Evolutionary conservation across 2,113 vertebrate genomes (phyloP).

Genomic region (Passer montanus): DNA sequence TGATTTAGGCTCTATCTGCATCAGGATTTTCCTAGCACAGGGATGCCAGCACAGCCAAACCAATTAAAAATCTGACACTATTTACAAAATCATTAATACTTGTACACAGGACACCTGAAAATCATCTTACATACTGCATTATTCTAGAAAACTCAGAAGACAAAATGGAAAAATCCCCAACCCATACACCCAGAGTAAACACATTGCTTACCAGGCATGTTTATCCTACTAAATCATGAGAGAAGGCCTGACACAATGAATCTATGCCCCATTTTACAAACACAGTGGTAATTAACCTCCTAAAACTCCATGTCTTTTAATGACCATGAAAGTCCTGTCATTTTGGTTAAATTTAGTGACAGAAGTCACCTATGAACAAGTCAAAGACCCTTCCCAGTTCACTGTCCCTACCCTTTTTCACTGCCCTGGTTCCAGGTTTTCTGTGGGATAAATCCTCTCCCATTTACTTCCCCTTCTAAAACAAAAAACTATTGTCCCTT

Average conservation of each 20-base stretch:
- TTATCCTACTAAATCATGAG: not conserved
- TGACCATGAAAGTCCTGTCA: not conserved
- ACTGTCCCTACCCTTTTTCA: not conserved
- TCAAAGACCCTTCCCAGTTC: not conserved
- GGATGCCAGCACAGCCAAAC: not conserved
- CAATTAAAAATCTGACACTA: not conserved
- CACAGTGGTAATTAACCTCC: not conserved
- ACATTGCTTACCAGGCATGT: not conserved
- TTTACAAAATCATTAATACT: not conserved
- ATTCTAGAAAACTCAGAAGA: not conserved
- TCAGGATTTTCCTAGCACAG: not conserved
- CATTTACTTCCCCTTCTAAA: not conserved
- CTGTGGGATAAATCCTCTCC: not conserved
- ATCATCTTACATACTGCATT: not conserved
- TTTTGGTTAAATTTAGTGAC: not conserved
- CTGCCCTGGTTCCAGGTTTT: not conserved
- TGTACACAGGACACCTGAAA: not conserved
- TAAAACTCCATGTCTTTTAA: not conserved
- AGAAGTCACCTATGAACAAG: not conserved
- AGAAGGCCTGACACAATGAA: not conserved
- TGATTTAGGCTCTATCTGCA: not conserved
- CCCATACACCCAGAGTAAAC: not conserved
- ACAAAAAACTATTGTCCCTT: not conserved
- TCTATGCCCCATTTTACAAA: not conserved
- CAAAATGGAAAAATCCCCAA: not conserved